phyloP scores from a whole-genome alignment of 2,113 vertebrate species.

The Pycnonotus jocosus region DNA sequence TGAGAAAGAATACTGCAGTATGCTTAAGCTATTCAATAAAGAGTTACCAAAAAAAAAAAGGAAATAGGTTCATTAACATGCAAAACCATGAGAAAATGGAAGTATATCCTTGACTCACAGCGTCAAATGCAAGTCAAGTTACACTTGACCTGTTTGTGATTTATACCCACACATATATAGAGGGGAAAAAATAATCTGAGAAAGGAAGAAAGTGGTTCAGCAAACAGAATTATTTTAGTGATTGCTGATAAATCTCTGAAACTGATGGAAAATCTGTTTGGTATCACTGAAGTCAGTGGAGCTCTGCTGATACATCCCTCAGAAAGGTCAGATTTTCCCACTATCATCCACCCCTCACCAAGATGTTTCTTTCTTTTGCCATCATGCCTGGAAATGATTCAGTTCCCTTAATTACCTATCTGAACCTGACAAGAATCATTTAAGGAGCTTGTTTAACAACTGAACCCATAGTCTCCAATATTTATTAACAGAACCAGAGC shows the following conservation, averaged over 20 bases:
- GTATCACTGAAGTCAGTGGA: neutral
- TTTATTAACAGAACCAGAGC: slow-evolving; percentile 29
- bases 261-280: neutral
- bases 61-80: neutral
- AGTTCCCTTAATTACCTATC: neutral
- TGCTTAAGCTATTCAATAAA: neutral
- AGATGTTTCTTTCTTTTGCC: neutral
- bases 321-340: neutral
- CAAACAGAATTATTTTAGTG: neutral
- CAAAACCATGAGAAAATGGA: neutral
- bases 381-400: neutral
- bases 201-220: neutral
- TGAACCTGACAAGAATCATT: neutral
- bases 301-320: neutral
- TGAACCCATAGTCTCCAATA: neutral
- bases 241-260: neutral
- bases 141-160: neutral
- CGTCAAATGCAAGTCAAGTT: neutral
- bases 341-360: too few relatives aligned
- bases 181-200: neutral
- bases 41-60: neutral
- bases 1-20: neutral
- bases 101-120: neutral
- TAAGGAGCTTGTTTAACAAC: neutral
- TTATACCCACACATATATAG: accelerated